Evolutionary conservation across 2,888 invertebrate genomes (phyloP).

Genomic region (Chromoteleia sp.): DNA sequence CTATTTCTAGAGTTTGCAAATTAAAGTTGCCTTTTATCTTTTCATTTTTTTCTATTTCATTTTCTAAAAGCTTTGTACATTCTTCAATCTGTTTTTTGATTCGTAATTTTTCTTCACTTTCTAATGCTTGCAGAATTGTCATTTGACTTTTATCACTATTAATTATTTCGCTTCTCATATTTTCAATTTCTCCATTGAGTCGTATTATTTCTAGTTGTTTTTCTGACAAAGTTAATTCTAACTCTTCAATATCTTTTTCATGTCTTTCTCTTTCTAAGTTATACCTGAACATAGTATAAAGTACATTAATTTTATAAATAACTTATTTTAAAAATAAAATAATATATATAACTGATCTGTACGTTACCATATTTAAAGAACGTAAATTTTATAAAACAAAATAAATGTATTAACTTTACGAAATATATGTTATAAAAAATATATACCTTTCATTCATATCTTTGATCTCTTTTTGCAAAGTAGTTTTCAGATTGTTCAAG

Average conservation of each 20-base stretch:
- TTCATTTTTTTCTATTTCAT: conserved; percentile 22
- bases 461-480: conserved; percentile 34
- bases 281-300: conserved; percentile 26
- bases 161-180: conserved; percentile 6
- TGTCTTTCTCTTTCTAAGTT: conserved; percentile 40
- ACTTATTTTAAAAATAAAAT: too few species aligned
- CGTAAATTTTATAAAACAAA: too few species aligned
- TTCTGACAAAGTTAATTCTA: conserved; percentile 16
- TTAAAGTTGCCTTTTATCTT: conserved; percentile 28
- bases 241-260: conserved; percentile 37
- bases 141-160: conserved; percentile 19
- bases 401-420: too few species aligned
- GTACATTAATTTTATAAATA: too few species aligned
- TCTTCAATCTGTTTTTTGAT: conserved; percentile 44
- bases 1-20: conserved; percentile 16
- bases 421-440: conserved; percentile 5
- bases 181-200: conserved; percentile 36
- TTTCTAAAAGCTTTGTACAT: conserved; percentile 22
- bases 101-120: conserved; percentile 13
- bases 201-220: conserved; percentile 19
- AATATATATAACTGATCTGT: too few species aligned
- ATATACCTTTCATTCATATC: conserved; percentile 45
- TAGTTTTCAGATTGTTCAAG: conserved; percentile 7
- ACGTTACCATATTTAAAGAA: too few species aligned
- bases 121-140: conserved; percentile 12